These are phyloP conservation scores for Channa maculata DNA, from an alignment of 2,113 vertebrate genomes.

Conservation along the genomic window DNA sequence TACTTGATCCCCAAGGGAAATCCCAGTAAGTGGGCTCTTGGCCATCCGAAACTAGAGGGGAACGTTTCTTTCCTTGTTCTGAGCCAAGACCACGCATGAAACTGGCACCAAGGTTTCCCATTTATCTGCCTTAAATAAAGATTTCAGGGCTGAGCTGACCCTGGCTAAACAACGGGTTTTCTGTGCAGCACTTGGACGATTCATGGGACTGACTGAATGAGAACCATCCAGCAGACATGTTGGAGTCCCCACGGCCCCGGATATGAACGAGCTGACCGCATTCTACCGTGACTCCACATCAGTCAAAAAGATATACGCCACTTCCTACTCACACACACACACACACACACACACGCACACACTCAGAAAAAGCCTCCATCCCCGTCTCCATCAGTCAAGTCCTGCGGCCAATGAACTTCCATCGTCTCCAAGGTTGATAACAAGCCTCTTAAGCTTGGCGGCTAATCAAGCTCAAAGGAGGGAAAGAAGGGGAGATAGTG, in stretches of 20 bases:
- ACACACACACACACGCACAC: slow-evolving; percentile 32
- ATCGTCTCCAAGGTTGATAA: slow-evolving; percentile 77
- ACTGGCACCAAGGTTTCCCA: background rate
- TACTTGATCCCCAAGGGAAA: slow-evolving; percentile 9
- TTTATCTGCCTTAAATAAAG: background rate
- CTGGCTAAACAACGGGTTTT: background rate
- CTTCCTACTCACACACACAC: slow-evolving; percentile 55
- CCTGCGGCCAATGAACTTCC: slow-evolving; percentile 72
- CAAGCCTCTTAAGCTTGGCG: slow-evolving; percentile 74
- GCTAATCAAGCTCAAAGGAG: slow-evolving; percentile 78
- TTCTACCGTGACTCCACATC: slow-evolving; percentile 73
- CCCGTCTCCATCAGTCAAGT: slow-evolving; percentile 67
- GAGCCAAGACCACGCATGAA: background rate
- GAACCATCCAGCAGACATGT: slow-evolving; percentile 64
- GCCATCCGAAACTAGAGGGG: background rate
- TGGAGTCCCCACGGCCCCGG: slow-evolving; percentile 62
- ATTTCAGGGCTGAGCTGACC: background rate
- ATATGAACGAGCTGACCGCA: slow-evolving; percentile 63
- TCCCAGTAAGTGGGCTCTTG: slow-evolving; percentile 5
- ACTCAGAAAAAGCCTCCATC: slow-evolving; percentile 39
- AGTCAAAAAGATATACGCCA: slow-evolving; percentile 72
- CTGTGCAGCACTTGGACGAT: background rate
- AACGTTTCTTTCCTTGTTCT: background rate
- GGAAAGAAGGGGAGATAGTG: slow-evolving; percentile 66
- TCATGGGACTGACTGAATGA: slow-evolving; percentile 28